Percentiles rank a stretch among this genome's conserved stretches.
phyloP scores from a whole-genome alignment of 2,888 invertebrate genomes.

The Cataglyphis livida region DNA sequence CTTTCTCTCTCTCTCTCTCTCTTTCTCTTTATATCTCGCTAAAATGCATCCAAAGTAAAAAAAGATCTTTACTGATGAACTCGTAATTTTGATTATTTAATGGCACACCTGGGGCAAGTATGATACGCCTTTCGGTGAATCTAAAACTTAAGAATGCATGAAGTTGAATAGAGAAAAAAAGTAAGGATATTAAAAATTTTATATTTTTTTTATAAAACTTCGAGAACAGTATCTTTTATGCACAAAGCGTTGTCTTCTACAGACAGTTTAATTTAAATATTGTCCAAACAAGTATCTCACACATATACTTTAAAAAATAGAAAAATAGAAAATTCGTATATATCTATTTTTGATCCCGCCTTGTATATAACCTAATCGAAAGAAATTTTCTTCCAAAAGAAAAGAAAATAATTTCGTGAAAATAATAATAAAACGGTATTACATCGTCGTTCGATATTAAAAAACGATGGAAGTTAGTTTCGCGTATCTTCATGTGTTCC shows the following conservation, averaged over 20 bases:
- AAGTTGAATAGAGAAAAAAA: not conserved
- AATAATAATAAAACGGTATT: conserved; percentile 31
- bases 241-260: not conserved
- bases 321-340: not conserved
- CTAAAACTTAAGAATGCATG: not conserved
- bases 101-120: not conserved
- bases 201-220: not conserved
- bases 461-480: conserved; percentile 28
- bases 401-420: not conserved
- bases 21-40: not conserved
- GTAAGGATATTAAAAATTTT: not conserved
- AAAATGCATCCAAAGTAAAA: not conserved
- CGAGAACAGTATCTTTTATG: not conserved
- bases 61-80: conserved; percentile 19
- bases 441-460: conserved; percentile 25
- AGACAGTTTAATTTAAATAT: not conserved
- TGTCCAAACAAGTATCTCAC: not conserved
- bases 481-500: not conserved
- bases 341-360: not conserved
- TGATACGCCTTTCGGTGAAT: not conserved
- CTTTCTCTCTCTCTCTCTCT: not conserved
- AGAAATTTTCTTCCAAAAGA: not conserved
- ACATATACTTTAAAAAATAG: not conserved
- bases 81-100: conserved; percentile 14
- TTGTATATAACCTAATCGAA: not conserved